Evolutionary conservation across 1,140 invertebrate species (phyloP), one percentile per base, ranked within the genome.

Genomic region (Lepidurus packardi): DNA sequence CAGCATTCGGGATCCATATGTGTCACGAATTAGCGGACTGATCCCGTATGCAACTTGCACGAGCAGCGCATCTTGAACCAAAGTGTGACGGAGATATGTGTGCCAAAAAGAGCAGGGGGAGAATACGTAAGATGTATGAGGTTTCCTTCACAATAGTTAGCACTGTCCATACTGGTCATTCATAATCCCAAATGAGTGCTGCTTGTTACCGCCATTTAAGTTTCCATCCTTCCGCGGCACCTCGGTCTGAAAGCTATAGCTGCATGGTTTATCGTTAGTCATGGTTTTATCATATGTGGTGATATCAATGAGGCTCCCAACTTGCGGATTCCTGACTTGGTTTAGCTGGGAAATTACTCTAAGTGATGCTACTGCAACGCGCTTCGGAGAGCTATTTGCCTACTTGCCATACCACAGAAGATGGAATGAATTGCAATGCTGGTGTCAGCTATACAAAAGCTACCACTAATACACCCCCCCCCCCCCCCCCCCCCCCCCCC

Each of bases 391-490:
- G 53, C 16, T n/a, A 65, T 21, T 65, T 65, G 53, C 53, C 13
- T n/a, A n/a, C 53, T 65, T 9, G 53, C 53, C 13, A 65, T 9
- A 21, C 53, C 21, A 3, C 13, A 65, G 53, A 65, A 21, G 21
- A 65, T 65, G 53, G 53, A 65, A 65, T 65, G 53, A 13, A 13
- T 13, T 65, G 21, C 53, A 65, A 65, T 65, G 21, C 13, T 16
- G 53, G 53, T 65, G 53, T 65, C 53, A 65, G 21, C 13, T 65
- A 65, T 65, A 65, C 53, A 65, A 65, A 65, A 65, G 53, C 53
- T 65, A 65, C 6, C 53, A 9, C 53, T 21, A 65, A 65, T 21
- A 65, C 53, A 65, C 21, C 16, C 53, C 34, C 3, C 1, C 53
- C 21, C 53, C 2, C 53, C 53, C 10, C 53, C 21, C 53, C 2